Percentiles rank a stretch among this genome's conserved stretches.
Evolutionary conservation across 2,888 invertebrate genomes (phyloP).

Genomic region (Callosobruchus maculatus): DNA sequence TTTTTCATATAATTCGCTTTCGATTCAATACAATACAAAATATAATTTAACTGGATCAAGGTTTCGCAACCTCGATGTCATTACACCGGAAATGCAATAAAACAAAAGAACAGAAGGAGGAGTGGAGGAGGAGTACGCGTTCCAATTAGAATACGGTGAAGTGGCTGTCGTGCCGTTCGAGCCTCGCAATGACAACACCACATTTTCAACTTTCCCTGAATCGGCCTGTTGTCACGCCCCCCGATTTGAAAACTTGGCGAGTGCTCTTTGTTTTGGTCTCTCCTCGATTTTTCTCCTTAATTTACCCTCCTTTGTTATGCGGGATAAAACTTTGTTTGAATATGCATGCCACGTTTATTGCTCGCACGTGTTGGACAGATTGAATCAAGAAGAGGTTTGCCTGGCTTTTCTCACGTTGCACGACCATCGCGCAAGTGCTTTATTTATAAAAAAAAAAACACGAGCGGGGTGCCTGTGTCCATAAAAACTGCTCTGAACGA

Average conservation of each 20-base stretch:
- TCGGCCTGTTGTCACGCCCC: neutral
- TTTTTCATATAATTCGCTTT: no score
- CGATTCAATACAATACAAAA: no score
- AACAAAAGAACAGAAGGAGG: neutral
- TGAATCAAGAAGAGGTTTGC: neutral
- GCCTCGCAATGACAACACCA: neutral
- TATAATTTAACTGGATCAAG: no score
- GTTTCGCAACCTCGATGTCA: no score
- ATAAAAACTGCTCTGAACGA: no score
- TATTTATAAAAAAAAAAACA: no score
- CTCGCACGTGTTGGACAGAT: neutral
- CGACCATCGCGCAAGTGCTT: no score
- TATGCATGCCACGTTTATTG: neutral
- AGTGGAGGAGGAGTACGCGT: neutral
- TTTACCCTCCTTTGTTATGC: neutral
- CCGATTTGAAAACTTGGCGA: neutral
- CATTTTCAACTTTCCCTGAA: neutral
- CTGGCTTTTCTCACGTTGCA: no score
- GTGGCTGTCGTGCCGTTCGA: neutral
- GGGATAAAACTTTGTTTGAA: neutral
- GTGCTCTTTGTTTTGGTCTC: neutral
- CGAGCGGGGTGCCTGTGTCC: no score
- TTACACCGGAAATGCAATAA: neutral
- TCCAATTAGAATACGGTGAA: neutral
- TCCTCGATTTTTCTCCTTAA: neutral